phyloP scores from a whole-genome alignment of 2,888 invertebrate genomes.

The Rhaphigaster nebulosa region DNA sequence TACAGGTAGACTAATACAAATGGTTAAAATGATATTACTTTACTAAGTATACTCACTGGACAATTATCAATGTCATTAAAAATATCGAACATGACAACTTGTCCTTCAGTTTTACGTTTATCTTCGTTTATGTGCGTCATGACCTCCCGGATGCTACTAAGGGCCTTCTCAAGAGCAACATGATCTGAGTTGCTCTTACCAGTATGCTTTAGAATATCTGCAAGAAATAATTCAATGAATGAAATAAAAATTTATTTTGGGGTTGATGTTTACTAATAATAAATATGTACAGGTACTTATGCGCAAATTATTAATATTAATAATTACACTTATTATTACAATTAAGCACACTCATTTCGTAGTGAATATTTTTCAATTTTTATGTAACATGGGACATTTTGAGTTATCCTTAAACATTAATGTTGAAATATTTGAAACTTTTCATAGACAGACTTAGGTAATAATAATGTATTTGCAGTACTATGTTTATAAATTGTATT shows the following conservation, averaged over 20 bases:
- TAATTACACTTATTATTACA: too few species aligned
- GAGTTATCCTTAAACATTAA: too few species aligned
- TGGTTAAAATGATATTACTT: not conserved
- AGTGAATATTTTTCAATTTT: too few species aligned
- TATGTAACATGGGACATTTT: too few species aligned
- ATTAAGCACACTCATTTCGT: too few species aligned
- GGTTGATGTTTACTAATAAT: not conserved
- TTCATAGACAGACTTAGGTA: too few species aligned
- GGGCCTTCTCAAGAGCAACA: slow-evolving; percentile 84
- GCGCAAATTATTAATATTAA: too few species aligned
- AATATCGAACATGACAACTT: slow-evolving; percentile 96
- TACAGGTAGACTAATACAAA: not conserved
- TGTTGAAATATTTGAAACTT: too few species aligned
- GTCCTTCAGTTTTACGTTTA: slow-evolving; percentile 95
- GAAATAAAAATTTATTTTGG: not conserved
- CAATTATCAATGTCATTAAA: slow-evolving; percentile 98
- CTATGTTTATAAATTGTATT: too few species aligned
- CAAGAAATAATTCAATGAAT: slow-evolving; percentile 66
- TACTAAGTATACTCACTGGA: slow-evolving; percentile 77
- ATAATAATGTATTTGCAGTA: too few species aligned
- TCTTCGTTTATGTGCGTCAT: slow-evolving; percentile 98
- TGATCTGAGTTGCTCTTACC: slow-evolving; percentile 90
- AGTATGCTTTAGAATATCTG: slow-evolving; percentile 95
- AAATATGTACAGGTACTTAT: too few species aligned
- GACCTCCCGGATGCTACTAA: slow-evolving; percentile 91